Percentiles rank a stretch among this genome's conserved stretches.
phyloP scores from a whole-genome alignment of 1,140 invertebrate genomes.

The Drosophila tsacasi region DNA sequence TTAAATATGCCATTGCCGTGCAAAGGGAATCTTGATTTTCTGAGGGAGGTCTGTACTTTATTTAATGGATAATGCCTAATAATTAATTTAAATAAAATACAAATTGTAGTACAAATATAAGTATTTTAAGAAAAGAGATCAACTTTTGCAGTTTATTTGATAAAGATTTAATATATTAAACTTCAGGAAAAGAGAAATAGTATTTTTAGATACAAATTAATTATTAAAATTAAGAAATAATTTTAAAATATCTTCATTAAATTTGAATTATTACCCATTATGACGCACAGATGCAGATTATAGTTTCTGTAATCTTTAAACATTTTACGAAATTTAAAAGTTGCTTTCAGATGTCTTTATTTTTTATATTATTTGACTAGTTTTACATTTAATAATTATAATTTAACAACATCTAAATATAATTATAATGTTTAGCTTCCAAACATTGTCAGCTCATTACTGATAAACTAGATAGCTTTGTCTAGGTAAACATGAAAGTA shows the following conservation, averaged over 20 bases:
- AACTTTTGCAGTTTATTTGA: neutral
- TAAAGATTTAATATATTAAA: neutral
- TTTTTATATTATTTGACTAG: neutral
- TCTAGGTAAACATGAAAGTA: conserved; percentile 27
- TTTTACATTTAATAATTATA: neutral
- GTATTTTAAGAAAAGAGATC: too few relatives aligned
- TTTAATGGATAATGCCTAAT: too few relatives aligned
- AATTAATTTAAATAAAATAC: neutral
- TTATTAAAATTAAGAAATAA: neutral
- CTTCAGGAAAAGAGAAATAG: neutral
- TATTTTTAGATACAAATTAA: neutral
- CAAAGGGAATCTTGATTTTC: neutral
- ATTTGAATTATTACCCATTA: neutral
- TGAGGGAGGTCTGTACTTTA: neutral
- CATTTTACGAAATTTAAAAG: neutral
- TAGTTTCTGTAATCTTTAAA: neutral
- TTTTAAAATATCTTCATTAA: neutral
- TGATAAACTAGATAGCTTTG: conserved; percentile 19
- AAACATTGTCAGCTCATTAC: conserved; percentile 5
- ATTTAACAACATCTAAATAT: neutral
- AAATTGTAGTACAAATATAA: too few relatives aligned
- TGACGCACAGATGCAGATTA: too few relatives aligned
- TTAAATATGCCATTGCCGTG: neutral
- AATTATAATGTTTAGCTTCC: neutral
- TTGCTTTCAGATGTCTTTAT: neutral